phyloP scores from a whole-genome alignment of 2,888 invertebrate species.

The Nowickia ferox region DNA sequence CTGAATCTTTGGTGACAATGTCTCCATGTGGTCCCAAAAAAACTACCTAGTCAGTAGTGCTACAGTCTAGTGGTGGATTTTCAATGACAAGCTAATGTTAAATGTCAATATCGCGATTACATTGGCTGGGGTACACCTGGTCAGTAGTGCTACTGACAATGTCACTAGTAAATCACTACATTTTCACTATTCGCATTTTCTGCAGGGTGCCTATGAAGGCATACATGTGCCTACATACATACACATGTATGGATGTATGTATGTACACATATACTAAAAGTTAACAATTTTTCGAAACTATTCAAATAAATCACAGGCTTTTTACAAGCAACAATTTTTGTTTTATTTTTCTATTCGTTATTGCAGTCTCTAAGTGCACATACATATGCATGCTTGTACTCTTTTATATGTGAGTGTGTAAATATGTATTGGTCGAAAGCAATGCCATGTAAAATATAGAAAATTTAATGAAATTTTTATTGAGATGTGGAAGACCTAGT shows the following conservation, averaged over 20 bases:
- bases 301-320: conserved; percentile 72
- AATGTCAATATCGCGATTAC: no score
- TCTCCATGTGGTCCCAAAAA: no score
- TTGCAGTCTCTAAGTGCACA: conserved; percentile 48
- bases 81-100: no score
- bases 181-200: no score
- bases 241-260: background rate
- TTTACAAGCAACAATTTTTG: conserved; percentile 48
- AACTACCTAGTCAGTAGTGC: no score
- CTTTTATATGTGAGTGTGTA: no score
- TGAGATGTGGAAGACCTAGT: conserved; percentile 47
- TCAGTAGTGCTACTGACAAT: no score
- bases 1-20: no score
- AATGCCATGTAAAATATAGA: conserved; percentile 38
- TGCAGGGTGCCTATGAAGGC: background rate
- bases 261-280: conserved; percentile 27
- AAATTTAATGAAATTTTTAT: conserved; percentile 55
- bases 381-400: no score
- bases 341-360: conserved; percentile 41
- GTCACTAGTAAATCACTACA: no score
- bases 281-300: conserved; percentile 71
- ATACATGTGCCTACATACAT: background rate
- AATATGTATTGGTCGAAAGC: conserved; percentile 55
- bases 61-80: no score
- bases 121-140: no score